Conservation (phyloP, 1,140 invertebrate species). For the Idris sp. region DNA sequence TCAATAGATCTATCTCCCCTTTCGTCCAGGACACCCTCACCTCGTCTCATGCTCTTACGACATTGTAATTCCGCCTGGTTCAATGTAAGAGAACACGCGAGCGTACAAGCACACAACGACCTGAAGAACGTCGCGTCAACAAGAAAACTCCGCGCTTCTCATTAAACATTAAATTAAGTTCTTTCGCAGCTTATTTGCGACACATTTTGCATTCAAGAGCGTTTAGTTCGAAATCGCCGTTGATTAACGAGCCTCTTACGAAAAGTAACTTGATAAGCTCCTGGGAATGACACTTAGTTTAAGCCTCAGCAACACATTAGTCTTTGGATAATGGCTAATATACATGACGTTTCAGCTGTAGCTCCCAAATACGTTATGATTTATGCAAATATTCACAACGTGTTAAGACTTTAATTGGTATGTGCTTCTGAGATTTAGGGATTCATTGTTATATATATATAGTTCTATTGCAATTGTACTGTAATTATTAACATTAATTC, state of each 20-base stretch:
- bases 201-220: constrained; percentile 50
- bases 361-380: constrained; percentile 28
- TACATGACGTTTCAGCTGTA: constrained; percentile 19
- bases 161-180: constrained; percentile 64
- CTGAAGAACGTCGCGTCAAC: constrained; percentile 45
- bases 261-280: constrained; percentile 49
- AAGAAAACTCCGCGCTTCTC: constrained; percentile 50
- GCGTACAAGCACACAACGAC: constrained; percentile 8
- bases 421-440: background rate
- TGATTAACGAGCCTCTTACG: constrained; percentile 54
- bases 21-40: constrained; percentile 58
- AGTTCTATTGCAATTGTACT: too few species aligned
- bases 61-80: constrained; percentile 45
- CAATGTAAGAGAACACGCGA: constrained; percentile 36
- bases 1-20: constrained; percentile 73
- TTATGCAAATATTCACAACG: constrained; percentile 27
- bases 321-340: constrained; percentile 40
- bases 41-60: constrained; percentile 60
- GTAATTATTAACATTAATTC: too few species aligned
- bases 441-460: too few species aligned
- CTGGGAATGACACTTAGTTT: constrained; percentile 27
- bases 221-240: constrained; percentile 50
- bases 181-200: constrained; percentile 37
- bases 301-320: constrained; percentile 20
- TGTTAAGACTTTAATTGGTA: constrained; percentile 2